Base-by-base conservation (phyloP, 37 sponge, comb jelly and placozoan species). In the Geodia barretti region DNA sequence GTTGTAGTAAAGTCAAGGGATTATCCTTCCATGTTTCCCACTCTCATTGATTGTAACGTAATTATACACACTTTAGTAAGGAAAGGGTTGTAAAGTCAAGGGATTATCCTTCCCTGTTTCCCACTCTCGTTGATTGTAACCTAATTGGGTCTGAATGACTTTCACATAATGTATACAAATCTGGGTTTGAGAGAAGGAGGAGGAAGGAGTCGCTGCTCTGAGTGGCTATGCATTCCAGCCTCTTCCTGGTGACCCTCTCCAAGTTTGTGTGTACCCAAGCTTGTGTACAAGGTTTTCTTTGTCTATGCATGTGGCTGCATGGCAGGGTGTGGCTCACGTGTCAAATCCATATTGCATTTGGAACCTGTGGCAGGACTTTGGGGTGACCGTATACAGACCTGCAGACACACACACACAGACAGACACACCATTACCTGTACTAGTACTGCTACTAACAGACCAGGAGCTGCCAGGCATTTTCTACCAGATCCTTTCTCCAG, bases 361-460 rank as follows among this genome's bases (percentile, higher is more conserved):
- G 80, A 96, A 96, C 42, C 72, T 74, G 76, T 96, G 87, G 72
- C 97, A 96, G 24, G 94, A 87, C 41, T 77, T 62, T 1, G 89
- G 87, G 1, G 37, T 79, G 26, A 95, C 59, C 3, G 39, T 64
- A 40, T 88, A 92, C 20, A 73, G 68, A 29, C 89, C 89, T 88
- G 41, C n/a, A 39, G 4, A 47, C 26, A 60, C 5, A 43, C 8
- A 7, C 20, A 64, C 20, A 26, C 20, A 14, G 54, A 47, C 11
- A 7, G 14, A 7, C 54, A 47, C 54, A 47, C 14, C 54, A 47
- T 47, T 47, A 47, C 54, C 54, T 47, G n/a, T n/a, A n/a, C n/a
- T n/a, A n/a, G n/a, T n/a, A n/a, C n/a, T n/a, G n/a, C n/a, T n/a
- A n/a, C n/a, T 3, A 28, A 60, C 69, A 39, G 4, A 89, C 93